Evolutionary conservation across 1,140 invertebrate genomes (phyloP), one percentile per base, ranked within the genome.

Genomic region (Samia ricini): DNA sequence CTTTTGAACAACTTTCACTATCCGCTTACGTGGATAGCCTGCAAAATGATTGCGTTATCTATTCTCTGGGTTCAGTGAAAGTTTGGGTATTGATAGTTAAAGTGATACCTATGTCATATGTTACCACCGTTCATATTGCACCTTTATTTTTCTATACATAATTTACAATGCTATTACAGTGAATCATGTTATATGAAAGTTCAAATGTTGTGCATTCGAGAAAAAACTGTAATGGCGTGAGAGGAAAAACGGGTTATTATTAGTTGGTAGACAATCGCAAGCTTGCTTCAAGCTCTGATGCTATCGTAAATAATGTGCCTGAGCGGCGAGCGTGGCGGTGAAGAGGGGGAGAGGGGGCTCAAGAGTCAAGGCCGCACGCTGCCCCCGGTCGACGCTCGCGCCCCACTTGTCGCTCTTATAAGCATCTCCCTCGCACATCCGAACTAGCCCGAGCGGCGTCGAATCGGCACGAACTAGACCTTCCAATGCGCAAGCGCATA

Each of bases 281-380:
- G 81, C 76, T 86, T 83, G 83, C 84, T 87, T 76, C 65, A 77
- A 83, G 81, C 76, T 83, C 77, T 81, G 83, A 88, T 88, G 84
- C 80, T 85, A 89, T 89, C 87, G 87, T 89, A 88, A 87, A 89
- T 88, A 89, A 86, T 83, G 81, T 86, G 79, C 83, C 81, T 81
- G 81, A 73, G 79, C 79, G 76, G 83, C 62, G 69, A 76, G 71
- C 74, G 75, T 65, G 72, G 76, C 70, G 77, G 59, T 20, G 59
- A 55, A 6, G 68, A 56, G 69, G 66, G 72, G 71, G 63, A 66
- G 61, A 69, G 72, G 71, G 72, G 81, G 79, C 83, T 81, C 86
- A 91, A 92, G 92, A 93, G 93, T 93, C 93, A 93, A 94, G 93
- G 93, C 92, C 92, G 92, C 93, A 92, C 93, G 92, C 89, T 93